phyloP scores from a whole-genome alignment of 2,797 vertebrate genomes.

The Xyrichtys novacula region DNA sequence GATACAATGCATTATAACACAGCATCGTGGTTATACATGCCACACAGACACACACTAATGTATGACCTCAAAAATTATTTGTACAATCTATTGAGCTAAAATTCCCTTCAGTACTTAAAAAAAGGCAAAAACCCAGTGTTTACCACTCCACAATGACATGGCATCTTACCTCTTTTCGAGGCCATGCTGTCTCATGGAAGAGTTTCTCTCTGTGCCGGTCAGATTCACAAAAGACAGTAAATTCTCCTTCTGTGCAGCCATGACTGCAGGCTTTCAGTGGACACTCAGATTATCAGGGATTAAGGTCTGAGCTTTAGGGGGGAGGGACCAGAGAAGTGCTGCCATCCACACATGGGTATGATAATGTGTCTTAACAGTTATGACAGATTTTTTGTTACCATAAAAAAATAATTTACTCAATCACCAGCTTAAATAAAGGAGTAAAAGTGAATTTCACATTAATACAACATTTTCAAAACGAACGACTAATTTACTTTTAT shows the following conservation, averaged over 20 bases:
- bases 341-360: background rate
- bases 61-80: background rate
- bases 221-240: constrained; percentile 51
- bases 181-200: constrained; percentile 29
- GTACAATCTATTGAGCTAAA: background rate
- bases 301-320: constrained; percentile 63
- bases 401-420: too few species aligned
- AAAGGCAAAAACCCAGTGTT: background rate
- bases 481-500: too few species aligned
- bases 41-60: background rate
- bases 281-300: constrained; percentile 82
- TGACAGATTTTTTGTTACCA: background rate
- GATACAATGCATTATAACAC: background rate
- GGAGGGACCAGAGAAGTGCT: constrained; percentile 53
- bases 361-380: constrained; percentile 5
- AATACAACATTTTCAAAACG: too few species aligned
- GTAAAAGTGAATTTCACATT: too few species aligned
- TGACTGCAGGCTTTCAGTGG: constrained; percentile 51
- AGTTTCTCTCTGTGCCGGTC: constrained; percentile 34
- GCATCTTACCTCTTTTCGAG: constrained; percentile 71
- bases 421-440: too few species aligned
- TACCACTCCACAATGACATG: background rate
- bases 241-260: constrained; percentile 63
- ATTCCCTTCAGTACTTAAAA: background rate
- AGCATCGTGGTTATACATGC: background rate